These are phyloP conservation scores for Apteryx owenii DNA, from an alignment of 2,113 vertebrate genomes.

Conservation along the genomic window DNA sequence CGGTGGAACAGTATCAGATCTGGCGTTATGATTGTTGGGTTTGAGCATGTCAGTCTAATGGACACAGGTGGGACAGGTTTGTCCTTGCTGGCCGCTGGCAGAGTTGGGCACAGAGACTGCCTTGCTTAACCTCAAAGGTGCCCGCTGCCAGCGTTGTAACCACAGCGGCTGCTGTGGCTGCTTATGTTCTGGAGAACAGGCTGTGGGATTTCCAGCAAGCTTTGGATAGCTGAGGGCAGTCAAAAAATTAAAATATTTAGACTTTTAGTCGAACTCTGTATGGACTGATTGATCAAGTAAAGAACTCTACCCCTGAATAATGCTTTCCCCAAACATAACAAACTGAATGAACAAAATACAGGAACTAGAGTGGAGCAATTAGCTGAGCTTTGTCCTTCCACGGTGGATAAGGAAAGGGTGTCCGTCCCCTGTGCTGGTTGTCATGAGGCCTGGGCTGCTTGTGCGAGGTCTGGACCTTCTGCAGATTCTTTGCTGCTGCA, in stretches of 20 bases:
- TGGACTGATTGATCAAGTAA: not conserved
- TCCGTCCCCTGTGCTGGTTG: not conserved
- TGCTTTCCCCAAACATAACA: not conserved
- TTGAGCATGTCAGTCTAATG: rapidly evolving
- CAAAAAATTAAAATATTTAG: not conserved
- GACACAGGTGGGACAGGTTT: rapidly evolving
- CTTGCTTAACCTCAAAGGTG: not conserved
- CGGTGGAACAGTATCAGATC: rapidly evolving
- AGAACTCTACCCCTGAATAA: not conserved
- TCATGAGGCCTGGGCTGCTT: not conserved
- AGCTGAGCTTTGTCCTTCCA: not conserved
- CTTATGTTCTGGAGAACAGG: not conserved
- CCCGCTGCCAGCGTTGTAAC: not conserved
- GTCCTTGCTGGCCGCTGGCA: rapidly evolving
- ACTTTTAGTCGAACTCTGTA: not conserved
- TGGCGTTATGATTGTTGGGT: rapidly evolving
- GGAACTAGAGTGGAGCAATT: not conserved
- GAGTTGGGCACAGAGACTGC: not conserved
- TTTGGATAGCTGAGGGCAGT: not conserved
- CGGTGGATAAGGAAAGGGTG: not conserved
- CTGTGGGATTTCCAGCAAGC: not conserved
- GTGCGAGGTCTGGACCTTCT: not conserved
- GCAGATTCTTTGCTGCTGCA: not conserved
- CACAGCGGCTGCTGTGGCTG: not conserved
- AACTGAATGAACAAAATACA: not conserved